phyloP scores from a whole-genome alignment of 2,113 vertebrate species.

The Leptocoma aspasia region DNA sequence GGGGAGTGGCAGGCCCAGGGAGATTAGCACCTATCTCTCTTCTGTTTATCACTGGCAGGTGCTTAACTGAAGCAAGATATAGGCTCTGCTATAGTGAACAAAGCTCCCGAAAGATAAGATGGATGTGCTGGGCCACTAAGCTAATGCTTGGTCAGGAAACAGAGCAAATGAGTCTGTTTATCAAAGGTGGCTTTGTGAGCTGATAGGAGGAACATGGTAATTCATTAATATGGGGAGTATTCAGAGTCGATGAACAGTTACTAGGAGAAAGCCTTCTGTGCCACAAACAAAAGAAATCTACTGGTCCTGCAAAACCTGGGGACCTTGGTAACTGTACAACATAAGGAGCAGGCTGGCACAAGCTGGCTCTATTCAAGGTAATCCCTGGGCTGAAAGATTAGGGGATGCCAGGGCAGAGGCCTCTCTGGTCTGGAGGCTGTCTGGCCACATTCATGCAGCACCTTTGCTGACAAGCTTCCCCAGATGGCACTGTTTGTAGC shows the following conservation, averaged over 20 bases:
- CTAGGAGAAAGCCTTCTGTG: neutral
- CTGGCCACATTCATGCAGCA: neutral
- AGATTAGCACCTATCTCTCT: slow-evolving; percentile 50
- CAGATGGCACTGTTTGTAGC: neutral
- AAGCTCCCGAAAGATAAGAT: slow-evolving; percentile 63
- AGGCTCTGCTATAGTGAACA: slow-evolving; percentile 11
- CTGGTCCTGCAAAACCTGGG: neutral
- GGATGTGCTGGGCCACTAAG: slow-evolving; percentile 58
- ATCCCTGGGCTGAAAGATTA: neutral
- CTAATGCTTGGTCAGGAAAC: slow-evolving; percentile 48
- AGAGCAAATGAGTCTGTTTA: slow-evolving; percentile 35
- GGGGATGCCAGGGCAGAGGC: neutral
- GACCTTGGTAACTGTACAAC: neutral
- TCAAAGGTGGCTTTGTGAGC: slow-evolving; percentile 4
- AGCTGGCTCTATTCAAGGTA: neutral
- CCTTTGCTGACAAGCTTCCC: neutral
- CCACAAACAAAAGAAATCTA: neutral
- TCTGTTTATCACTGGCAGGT: slow-evolving; percentile 64
- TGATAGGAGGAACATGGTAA: neutral
- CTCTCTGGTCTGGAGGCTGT: neutral
- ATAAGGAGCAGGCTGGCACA: neutral
- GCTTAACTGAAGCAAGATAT: slow-evolving; percentile 49
- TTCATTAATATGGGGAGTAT: neutral
- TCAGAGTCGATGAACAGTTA: neutral
- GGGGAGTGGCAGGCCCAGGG: neutral